A percentile compares a stretch with the other conserved stretches of the same genome.
Evolutionary conservation across 2,113 vertebrate genomes (phyloP).

Genomic region (Saguinus imperator): DNA sequence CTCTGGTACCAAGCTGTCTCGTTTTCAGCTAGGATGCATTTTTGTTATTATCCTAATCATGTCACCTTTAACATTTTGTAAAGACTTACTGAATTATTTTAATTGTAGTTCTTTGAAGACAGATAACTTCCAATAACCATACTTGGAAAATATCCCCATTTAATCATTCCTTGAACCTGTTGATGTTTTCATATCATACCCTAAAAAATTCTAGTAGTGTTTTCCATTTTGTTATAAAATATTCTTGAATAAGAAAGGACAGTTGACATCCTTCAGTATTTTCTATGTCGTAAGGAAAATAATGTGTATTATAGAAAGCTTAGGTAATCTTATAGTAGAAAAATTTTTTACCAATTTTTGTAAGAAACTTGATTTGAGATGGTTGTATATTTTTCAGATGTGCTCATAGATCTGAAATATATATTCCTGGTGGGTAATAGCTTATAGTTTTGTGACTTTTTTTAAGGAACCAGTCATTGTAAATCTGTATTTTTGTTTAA

Average conservation of each 20-base stretch:
- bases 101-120: not conserved
- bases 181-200: not conserved
- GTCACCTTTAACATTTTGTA: not conserved
- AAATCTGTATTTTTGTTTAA: conserved; percentile 19
- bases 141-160: not conserved
- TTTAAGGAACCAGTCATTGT: not conserved
- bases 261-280: not conserved
- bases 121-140: not conserved
- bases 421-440: not conserved
- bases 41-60: not conserved
- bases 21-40: not conserved
- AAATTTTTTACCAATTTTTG: not conserved
- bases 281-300: conserved; percentile 1
- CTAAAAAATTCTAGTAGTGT: not conserved
- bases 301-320: not conserved
- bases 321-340: not conserved
- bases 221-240: conserved; percentile 45
- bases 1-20: not conserved
- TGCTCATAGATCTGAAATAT: not conserved
- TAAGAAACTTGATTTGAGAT: conserved; percentile 38
- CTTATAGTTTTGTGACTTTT: conserved; percentile 17
- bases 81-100: not conserved
- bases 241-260: not conserved
- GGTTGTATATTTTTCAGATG: not conserved
- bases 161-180: not conserved